phyloP scores from a whole-genome alignment of 1,140 invertebrate species.

The Venustaconcha ellipsiformis region DNA sequence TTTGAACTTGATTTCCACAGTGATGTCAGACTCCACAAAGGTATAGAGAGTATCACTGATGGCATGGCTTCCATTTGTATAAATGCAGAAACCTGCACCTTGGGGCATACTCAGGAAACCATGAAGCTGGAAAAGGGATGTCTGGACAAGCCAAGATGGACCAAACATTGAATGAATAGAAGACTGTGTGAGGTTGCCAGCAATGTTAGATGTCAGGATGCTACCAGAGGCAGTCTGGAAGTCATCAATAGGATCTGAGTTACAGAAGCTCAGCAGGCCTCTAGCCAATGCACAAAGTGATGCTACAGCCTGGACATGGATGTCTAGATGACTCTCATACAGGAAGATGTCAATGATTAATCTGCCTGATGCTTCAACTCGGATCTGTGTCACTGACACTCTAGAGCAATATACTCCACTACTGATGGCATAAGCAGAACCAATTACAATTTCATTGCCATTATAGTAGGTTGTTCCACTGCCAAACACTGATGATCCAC shows the following conservation, averaged over 20 bases:
- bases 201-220: constrained; percentile 2
- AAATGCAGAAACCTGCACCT: constrained; percentile 31
- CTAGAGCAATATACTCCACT: constrained; percentile 9
- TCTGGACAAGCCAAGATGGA: constrained; percentile 19
- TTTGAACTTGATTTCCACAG: constrained; percentile 38
- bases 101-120: constrained; percentile 5
- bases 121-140: constrained; percentile 7
- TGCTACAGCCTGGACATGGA: constrained; percentile 4
- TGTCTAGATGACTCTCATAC: constrained; percentile 15
- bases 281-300: constrained; percentile 16
- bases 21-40: constrained; percentile 32
- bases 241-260: constrained; percentile 16
- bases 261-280: constrained; percentile 18
- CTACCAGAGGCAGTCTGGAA: constrained; percentile 9
- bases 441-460: constrained; percentile 10
- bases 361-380: constrained; percentile 14
- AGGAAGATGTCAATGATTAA: constrained; percentile 26
- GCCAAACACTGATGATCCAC: constrained; percentile 2
- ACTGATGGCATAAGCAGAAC: constrained; percentile 7
- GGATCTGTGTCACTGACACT: constrained; percentile 11
- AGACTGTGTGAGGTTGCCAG: constrained; percentile 11
- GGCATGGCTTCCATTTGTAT: constrained; percentile 21
- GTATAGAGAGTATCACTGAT: constrained; percentile 17
- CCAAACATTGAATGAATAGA: constrained; percentile 17
- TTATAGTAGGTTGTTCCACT: constrained; percentile 1